Evolutionary conservation across 2,888 invertebrate species (phyloP), one percentile per base, ranked within the genome.

Genomic region (Hyposoter didymator): DNA sequence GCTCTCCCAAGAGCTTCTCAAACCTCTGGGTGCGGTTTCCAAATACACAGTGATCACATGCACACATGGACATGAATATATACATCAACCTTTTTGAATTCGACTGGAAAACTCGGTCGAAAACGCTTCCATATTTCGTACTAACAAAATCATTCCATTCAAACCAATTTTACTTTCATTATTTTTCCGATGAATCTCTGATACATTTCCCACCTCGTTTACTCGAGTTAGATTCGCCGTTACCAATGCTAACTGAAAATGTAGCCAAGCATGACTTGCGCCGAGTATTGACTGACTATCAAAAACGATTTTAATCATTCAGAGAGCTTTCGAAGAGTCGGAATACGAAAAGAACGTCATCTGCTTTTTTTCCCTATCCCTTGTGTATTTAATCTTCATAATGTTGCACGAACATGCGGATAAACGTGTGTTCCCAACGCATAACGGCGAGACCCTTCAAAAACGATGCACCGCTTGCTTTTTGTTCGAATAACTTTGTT

Each of bases 221-320:
- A 22, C 55, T 19, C 19, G 19, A 19, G 39, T 22, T 70, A 73
- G 32, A 64, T 62, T 66, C 75, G 74, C 45, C 70, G 78, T 73
- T 76, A 67, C 80, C 72, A 76, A 62, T 45, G 67, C 70, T 75
- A 55, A 43, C 69, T 43, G 75, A 64, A 75, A 85, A 78, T 70
- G 62, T 74, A 82, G 70, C 70, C 78, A 78, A 47, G 59, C 73
- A 49, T 22, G 45, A 74, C 69, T 74, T 74, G 19, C 2, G 28
- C n/a, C 22, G 52, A 17, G 64, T 73, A 73, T 70, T 39, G 55
- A 64, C 67, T 49, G 35, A 22, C 67, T 55, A 69, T 62, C 67
- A 81, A n/a, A n/a, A n/a, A 69, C 82, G 55, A 74, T 85, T 85
- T 79, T 82, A 82, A 85, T 85, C 82, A 78, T 78, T 70, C 78